Conservation (phyloP, 1,140 invertebrate genomes). For the Drosophila orena region DNA sequence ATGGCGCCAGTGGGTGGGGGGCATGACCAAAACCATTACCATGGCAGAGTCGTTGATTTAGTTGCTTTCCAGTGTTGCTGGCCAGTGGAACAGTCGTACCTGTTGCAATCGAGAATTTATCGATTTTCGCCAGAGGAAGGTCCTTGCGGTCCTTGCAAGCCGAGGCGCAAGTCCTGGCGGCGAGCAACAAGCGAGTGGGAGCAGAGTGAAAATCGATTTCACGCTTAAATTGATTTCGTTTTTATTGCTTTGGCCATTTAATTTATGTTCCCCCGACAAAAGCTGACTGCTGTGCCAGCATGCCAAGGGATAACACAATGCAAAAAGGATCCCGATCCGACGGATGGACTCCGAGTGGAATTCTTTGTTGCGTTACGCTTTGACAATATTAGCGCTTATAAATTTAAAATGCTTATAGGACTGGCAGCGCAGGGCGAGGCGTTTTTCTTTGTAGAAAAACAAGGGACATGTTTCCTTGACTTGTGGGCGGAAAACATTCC, state of each 20-base stretch:
- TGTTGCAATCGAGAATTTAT: conserved; percentile 73
- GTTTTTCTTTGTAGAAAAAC: conserved; percentile 12
- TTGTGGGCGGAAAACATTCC: conserved; percentile 57
- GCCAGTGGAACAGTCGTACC: conserved; percentile 27
- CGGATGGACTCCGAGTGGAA: conserved; percentile 28
- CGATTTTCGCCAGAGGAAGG: conserved; percentile 29
- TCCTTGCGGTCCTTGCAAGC: neutral
- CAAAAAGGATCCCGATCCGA: conserved; percentile 9
- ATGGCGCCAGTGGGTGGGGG: conserved; percentile 54
- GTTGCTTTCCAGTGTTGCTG: conserved; percentile 36
- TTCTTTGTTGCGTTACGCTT: conserved; percentile 56
- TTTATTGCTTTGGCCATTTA: conserved; percentile 75
- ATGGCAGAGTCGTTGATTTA: conserved; percentile 63
- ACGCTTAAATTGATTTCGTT: conserved; percentile 80
- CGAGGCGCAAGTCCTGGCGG: neutral
- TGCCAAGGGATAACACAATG: conserved; percentile 63
- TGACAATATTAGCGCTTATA: conserved; percentile 74
- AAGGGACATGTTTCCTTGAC: conserved; percentile 36
- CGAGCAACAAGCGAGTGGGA: conserved; percentile 31
- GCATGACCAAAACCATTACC: conserved; percentile 55
- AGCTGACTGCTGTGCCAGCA: conserved; percentile 40
- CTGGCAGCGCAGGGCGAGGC: neutral
- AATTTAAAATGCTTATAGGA: conserved; percentile 65
- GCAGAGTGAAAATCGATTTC: conserved; percentile 75
- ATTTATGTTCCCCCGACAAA: conserved; percentile 65